Conservation (phyloP, 2,797 vertebrate genomes). For the Hyperoplus immaculatus region DNA sequence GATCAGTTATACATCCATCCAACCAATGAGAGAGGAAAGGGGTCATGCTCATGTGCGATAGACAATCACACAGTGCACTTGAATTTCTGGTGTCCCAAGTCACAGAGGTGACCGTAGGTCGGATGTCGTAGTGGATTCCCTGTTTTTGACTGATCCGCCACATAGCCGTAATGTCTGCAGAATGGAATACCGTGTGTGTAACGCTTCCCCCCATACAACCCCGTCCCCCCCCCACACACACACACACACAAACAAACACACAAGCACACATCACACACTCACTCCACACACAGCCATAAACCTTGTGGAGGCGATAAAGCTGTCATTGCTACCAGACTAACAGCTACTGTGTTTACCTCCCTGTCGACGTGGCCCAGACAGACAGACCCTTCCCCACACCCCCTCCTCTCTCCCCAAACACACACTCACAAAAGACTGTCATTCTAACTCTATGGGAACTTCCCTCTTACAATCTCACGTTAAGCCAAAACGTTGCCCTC, state of each 20-base stretch:
- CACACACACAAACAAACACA: background rate
- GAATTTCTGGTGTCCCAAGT: background rate
- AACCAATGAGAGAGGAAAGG: background rate
- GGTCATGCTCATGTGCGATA: background rate
- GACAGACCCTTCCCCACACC: constrained; percentile 14
- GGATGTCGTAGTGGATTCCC: constrained; percentile 1
- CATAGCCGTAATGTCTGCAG: constrained; percentile 12
- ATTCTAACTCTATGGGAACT: constrained; percentile 36
- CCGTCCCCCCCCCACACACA: constrained; percentile 34
- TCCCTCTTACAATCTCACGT: constrained; percentile 36
- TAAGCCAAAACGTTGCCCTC: constrained; percentile 56
- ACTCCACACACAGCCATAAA: constrained; percentile 50
- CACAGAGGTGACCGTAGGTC: background rate
- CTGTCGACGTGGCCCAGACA: constrained; percentile 57
- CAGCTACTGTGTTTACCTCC: constrained; percentile 67
- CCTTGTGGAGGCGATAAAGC: constrained; percentile 68
- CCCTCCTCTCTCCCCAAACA: background rate
- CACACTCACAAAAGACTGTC: constrained; percentile 13
- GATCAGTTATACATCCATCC: constrained; percentile 3
- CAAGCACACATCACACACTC: too few species aligned
- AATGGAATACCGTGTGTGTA: constrained; percentile 29
- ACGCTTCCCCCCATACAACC: constrained; percentile 12
- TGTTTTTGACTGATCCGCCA: background rate
- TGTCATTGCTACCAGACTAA: constrained; percentile 69
- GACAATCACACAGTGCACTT: background rate